Evolutionary conservation across 2,113 vertebrate species (phyloP).

Genomic region (Ahaetulla prasina): DNA sequence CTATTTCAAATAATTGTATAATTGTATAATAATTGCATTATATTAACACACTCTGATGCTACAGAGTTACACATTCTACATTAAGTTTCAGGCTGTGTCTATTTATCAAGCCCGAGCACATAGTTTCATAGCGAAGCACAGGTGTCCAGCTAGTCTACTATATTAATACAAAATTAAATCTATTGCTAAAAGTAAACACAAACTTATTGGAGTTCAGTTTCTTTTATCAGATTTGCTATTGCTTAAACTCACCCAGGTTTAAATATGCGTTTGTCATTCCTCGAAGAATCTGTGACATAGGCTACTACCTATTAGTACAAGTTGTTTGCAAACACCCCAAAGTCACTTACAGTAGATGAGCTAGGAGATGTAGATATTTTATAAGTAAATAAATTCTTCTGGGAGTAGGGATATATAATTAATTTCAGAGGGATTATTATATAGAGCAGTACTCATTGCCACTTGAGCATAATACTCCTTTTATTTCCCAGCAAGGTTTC

Average conservation of each 20-base stretch:
- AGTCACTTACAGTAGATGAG: not conserved
- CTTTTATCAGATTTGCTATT: not conserved
- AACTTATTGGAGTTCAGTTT: not conserved
- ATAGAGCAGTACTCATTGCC: not conserved
- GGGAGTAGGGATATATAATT: not conserved
- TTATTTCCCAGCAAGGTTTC: not conserved
- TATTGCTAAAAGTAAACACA: not conserved
- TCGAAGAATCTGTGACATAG: not conserved
- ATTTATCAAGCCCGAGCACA: no score
- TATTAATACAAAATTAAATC: not conserved
- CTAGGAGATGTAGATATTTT: not conserved
- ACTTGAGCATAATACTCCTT: not conserved
- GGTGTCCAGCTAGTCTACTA: no score
- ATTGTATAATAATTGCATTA: no score
- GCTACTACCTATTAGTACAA: not conserved
- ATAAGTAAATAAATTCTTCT: not conserved
- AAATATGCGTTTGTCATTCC: not conserved
- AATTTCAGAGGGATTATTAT: not conserved
- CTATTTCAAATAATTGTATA: not conserved
- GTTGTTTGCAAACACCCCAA: not conserved
- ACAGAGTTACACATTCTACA: no score
- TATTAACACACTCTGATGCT: no score
- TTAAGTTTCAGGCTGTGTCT: no score
- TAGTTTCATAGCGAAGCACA: no score
- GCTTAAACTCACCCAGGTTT: not conserved